Evolutionary conservation across 2,888 invertebrate genomes (phyloP).

Genomic region (Caenorhabditis sp.): DNA sequence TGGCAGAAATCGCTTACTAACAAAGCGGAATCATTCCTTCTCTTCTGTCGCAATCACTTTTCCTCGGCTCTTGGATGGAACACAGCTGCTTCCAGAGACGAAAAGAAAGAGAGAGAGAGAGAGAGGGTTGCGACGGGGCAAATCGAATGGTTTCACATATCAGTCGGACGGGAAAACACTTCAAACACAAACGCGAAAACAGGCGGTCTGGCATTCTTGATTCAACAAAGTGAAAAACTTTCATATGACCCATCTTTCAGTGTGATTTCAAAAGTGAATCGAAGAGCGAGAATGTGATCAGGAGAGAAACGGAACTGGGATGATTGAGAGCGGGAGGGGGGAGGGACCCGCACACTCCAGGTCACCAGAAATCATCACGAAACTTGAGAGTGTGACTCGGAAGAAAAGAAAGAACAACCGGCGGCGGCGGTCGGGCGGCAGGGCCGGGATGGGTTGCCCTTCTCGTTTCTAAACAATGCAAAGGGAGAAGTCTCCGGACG

Average conservation of each 20-base stretch:
- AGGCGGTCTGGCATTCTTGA: no score
- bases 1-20: no score
- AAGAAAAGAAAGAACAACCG: constrained; percentile 1
- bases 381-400: constrained; percentile 27
- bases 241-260: background rate
- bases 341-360: constrained; percentile 11
- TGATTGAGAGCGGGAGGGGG: background rate
- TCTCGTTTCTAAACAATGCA: constrained; percentile 35
- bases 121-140: no score
- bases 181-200: no score
- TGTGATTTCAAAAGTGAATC: background rate
- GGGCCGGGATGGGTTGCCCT: constrained; percentile 18
- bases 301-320: background rate
- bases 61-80: background rate
- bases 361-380: constrained; percentile 49
- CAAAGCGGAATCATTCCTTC: no score
- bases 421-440: no score
- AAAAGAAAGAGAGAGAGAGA: no score
- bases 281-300: constrained; percentile 11
- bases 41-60: no score
- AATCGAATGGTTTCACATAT: constrained; percentile 32
- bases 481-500: constrained; percentile 15
- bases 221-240: background rate
- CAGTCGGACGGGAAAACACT: constrained; percentile 3
- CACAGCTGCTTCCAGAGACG: constrained; percentile 46